Evolutionary conservation across 1,140 invertebrate genomes (phyloP).

Genomic region (Calephelis virginiensis): DNA sequence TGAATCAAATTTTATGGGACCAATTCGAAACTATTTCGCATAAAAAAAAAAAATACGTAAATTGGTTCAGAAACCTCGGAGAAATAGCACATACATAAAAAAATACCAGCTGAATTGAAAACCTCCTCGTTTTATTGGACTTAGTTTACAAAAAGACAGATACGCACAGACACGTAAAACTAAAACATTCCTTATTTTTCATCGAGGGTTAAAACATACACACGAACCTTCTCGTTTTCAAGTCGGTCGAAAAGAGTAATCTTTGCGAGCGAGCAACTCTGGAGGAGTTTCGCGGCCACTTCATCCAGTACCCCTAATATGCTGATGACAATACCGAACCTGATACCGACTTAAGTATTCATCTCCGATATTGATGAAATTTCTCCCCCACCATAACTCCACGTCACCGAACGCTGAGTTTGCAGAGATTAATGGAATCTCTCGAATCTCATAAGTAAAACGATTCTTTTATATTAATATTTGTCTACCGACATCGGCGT

Average conservation of each 20-base stretch:
- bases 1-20: too few species aligned
- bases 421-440: conserved; percentile 17
- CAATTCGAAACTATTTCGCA: too few species aligned
- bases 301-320: conserved; percentile 14
- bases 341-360: conserved; percentile 10
- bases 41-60: too few species aligned
- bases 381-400: conserved; percentile 3
- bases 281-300: not conserved
- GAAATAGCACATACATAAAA: too few species aligned
- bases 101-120: too few species aligned
- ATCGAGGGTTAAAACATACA: too few species aligned
- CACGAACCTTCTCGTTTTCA: too few species aligned
- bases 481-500: conserved; percentile 7
- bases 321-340: conserved; percentile 1
- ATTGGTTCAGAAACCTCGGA: too few species aligned
- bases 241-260: not conserved
- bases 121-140: too few species aligned
- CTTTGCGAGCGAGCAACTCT: conserved; percentile 5
- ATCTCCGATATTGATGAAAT: conserved; percentile 15
- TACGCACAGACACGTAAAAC: too few species aligned
- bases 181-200: too few species aligned
- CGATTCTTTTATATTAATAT: conserved; percentile 18
- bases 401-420: conserved; percentile 4
- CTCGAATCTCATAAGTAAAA: conserved; percentile 15
- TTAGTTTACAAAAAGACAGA: too few species aligned